Evolutionary conservation across 2,113 vertebrate genomes (phyloP).

Genomic region (Eudyptes chrysolophus): DNA sequence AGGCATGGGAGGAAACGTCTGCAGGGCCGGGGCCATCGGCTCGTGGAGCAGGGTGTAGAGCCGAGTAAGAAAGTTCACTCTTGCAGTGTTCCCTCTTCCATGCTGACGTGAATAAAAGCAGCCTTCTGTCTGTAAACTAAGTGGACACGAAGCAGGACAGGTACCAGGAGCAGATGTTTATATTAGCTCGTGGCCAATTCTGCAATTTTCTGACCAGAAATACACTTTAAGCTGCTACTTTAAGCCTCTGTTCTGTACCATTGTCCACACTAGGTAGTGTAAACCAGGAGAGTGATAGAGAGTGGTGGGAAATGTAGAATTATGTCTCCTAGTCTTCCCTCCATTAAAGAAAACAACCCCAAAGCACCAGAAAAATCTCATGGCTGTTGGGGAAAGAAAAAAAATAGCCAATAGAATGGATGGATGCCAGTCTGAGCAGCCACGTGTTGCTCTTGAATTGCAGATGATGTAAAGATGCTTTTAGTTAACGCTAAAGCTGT

Average conservation of each 20-base stretch:
- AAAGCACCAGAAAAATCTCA: background rate
- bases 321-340: background rate
- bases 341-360: background rate
- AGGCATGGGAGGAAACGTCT: background rate
- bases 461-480: background rate
- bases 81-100: background rate
- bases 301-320: background rate
- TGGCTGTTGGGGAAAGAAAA: background rate
- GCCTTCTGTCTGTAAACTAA: constrained; percentile 26
- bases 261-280: background rate
- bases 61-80: background rate
- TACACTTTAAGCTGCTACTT: constrained; percentile 47
- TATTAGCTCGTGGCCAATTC: constrained; percentile 46
- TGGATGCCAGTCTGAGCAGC: background rate
- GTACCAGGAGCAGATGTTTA: constrained; percentile 60
- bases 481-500: background rate
- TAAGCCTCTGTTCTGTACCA: background rate
- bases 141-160: constrained; percentile 39
- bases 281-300: background rate
- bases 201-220: constrained; percentile 40
- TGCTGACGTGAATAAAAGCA: constrained; percentile 19
- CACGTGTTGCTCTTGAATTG: background rate
- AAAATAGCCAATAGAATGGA: background rate
- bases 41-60: background rate
- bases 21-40: fast-evolving